These are phyloP conservation scores for Pardosa pseudoannulata DNA, from an alignment of 2,888 invertebrate species.

Conservation along the genomic window DNA sequence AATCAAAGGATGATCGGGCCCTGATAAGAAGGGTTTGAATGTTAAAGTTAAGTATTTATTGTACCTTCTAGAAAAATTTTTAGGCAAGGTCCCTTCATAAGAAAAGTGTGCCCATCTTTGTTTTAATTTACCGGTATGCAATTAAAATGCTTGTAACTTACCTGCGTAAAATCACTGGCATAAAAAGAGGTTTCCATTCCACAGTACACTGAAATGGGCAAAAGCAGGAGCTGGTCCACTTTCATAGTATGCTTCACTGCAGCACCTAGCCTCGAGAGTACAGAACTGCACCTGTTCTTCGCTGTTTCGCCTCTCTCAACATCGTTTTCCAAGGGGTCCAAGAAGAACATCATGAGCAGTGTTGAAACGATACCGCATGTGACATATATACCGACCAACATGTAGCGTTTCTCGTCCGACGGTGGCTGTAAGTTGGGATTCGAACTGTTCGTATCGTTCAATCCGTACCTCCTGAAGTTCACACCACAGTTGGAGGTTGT, in stretches of 20 bases:
- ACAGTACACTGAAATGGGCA: slow-evolving; percentile 96
- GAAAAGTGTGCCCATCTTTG: no score
- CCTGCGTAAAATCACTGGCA: slow-evolving; percentile 83
- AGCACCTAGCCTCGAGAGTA: slow-evolving; percentile 83
- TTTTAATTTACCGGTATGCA: no score
- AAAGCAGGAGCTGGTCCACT: slow-evolving; percentile 92
- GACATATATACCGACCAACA: slow-evolving; percentile 92
- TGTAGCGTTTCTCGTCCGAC: slow-evolving; percentile 85
- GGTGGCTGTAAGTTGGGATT: slow-evolving; percentile 57
- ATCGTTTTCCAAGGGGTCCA: slow-evolving; percentile 65
- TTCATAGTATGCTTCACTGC: slow-evolving; percentile 94
- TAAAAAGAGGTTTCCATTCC: slow-evolving; percentile 99
- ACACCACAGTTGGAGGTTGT: slow-evolving; percentile 26
- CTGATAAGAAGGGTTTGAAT: no score
- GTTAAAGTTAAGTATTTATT: no score
- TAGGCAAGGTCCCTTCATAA: no score
- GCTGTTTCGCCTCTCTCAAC: slow-evolving; percentile 15
- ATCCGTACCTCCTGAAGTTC: slow-evolving; percentile 18
- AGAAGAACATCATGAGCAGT: slow-evolving; percentile 51
- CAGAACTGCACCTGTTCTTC: not conserved
- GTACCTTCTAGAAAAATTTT: no score
- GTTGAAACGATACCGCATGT: slow-evolving; percentile 88
- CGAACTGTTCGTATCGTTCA: not conserved
- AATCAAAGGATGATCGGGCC: no score
- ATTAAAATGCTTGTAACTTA: slow-evolving; percentile 77